These are phyloP conservation scores for Podarcis siculus DNA, from an alignment of 2,797 vertebrate species.

Conservation along the genomic window DNA sequence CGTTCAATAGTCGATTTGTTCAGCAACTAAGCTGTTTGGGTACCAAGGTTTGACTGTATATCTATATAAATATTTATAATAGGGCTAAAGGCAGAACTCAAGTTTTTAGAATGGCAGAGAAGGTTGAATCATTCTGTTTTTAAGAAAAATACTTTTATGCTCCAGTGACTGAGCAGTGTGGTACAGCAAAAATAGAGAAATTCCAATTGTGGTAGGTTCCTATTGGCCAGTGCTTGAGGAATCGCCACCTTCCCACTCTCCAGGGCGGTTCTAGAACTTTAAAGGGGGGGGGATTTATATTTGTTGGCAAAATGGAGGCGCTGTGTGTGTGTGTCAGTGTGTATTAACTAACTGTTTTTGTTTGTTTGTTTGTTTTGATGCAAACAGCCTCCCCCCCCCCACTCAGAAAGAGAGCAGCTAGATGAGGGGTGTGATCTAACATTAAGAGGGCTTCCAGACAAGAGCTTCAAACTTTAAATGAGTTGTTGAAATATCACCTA, in stretches of 20 bases:
- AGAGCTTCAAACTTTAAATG: too few species aligned
- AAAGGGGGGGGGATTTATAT: neutral
- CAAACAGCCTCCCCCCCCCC: neutral
- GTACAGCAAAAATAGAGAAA: neutral
- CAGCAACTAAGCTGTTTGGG: too few species aligned
- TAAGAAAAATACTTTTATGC: neutral
- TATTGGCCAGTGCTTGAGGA: neutral
- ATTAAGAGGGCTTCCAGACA: neutral
- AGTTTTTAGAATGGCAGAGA: too few species aligned
- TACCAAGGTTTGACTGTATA: too few species aligned
- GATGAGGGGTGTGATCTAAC: neutral
- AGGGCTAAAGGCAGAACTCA: too few species aligned
- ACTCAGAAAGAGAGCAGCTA: neutral
- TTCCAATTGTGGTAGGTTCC: neutral
- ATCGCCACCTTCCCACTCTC: neutral
- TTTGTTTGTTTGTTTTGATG: neutral
- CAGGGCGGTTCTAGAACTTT: neutral
- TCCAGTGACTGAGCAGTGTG: neutral
- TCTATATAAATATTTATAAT: too few species aligned
- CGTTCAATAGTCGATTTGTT: too few species aligned
- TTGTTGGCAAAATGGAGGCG: neutral
- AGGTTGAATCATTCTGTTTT: too few species aligned
- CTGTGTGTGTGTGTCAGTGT: neutral
- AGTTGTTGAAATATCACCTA: too few species aligned
- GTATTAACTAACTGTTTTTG: too few species aligned